These are phyloP conservation scores for Balanococcus diminutus DNA, from an alignment of 2,888 invertebrate genomes.

Conservation along the genomic window DNA sequence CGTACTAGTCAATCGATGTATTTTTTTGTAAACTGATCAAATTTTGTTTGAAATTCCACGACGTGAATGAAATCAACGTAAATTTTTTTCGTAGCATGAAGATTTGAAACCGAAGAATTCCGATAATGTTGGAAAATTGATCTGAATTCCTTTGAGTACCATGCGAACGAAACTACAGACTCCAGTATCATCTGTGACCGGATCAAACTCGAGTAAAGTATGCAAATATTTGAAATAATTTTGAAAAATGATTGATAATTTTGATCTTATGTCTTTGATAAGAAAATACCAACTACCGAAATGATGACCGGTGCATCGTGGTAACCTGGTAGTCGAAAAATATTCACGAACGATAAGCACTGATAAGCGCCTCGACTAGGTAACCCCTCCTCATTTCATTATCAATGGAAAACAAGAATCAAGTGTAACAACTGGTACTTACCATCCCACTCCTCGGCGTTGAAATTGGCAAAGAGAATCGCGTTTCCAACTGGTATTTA, in stretches of 20 bases:
- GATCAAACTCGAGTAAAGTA: neutral
- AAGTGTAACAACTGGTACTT: slow-evolving; percentile 42
- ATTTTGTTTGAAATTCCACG: neutral
- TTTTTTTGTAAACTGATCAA: neutral
- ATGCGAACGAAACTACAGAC: neutral
- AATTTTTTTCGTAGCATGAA: neutral
- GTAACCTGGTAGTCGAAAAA: neutral
- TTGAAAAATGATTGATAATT: too few species aligned
- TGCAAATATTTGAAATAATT: neutral
- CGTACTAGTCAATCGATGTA: too few species aligned
- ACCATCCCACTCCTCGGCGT: slow-evolving; percentile 38
- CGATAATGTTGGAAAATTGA: neutral
- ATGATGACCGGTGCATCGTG: neutral
- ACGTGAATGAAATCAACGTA: neutral
- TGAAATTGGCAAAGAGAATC: slow-evolving; percentile 42
- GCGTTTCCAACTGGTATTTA: slow-evolving; percentile 39
- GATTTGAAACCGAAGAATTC: neutral
- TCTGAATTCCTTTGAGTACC: neutral
- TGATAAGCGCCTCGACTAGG: slow-evolving; percentile 16
- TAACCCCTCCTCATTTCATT: slow-evolving; percentile 21
- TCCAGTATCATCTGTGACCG: neutral
- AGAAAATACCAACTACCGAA: neutral
- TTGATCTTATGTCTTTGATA: neutral
- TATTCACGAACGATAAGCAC: neutral
- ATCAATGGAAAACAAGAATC: slow-evolving; percentile 41